Percentiles rank a stretch among this genome's conserved stretches.
Conservation (phyloP, 1,140 invertebrate species). For the Akabosia matsudoensis region DNA sequence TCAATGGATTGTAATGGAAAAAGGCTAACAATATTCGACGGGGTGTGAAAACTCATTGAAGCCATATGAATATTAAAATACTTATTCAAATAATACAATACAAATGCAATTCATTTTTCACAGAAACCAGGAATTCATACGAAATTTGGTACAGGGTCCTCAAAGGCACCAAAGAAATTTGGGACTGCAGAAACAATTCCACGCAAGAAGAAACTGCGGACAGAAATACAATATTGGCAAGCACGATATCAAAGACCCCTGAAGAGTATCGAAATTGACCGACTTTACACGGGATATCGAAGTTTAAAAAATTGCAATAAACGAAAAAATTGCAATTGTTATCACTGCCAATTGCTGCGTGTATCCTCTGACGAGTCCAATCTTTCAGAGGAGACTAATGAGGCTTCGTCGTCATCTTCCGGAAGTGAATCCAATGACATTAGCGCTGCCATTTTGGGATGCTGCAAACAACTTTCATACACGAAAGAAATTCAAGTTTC, state of each 20-base stretch:
- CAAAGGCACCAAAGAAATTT: too few species aligned
- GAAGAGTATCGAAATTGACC: conserved; percentile 8
- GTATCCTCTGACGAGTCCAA: not conserved
- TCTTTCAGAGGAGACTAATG: too few species aligned
- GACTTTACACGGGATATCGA: not conserved
- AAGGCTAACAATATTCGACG: too few species aligned
- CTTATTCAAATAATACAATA: too few species aligned
- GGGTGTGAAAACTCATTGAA: too few species aligned
- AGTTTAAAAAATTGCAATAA: not conserved
- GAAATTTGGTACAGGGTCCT: too few species aligned
- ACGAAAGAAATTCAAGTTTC: too few species aligned
- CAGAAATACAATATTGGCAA: not conserved
- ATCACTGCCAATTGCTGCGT: not conserved
- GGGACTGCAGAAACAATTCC: not conserved
- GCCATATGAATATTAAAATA: too few species aligned
- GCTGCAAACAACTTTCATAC: not conserved
- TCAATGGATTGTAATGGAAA: conserved; percentile 4
- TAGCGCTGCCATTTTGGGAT: not conserved
- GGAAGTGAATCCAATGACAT: not conserved
- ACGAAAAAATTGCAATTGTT: not conserved
- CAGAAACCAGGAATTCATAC: too few species aligned
- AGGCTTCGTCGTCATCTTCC: not conserved
- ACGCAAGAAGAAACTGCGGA: not conserved
- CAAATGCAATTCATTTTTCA: too few species aligned
- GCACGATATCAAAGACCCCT: not conserved